Evolutionary conservation across 1,140 invertebrate genomes (phyloP).

Genomic region (Musca vetustissima): DNA sequence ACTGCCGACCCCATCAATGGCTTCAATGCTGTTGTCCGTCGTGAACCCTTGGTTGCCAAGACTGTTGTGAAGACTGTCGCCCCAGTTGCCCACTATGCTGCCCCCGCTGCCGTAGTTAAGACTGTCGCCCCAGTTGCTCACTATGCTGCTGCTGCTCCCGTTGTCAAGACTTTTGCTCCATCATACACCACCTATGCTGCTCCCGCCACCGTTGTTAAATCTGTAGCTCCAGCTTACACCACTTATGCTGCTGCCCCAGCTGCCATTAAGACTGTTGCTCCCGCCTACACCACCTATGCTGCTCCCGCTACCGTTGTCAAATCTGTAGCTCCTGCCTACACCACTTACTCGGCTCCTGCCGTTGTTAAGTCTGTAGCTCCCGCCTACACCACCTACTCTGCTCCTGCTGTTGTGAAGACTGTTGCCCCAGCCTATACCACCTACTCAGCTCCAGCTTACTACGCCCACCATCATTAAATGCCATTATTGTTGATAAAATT

Average conservation of each 20-base stretch:
- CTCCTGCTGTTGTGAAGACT: neutral
- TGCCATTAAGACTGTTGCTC: conserved; percentile 40
- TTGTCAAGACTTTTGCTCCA: neutral
- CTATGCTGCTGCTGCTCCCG: conserved; percentile 49
- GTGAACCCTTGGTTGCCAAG: conserved; percentile 45
- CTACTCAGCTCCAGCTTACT: conserved; percentile 36
- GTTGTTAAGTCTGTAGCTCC: neutral
- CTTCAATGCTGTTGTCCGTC: conserved; percentile 56
- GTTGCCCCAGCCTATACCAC: conserved; percentile 50
- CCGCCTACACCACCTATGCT: conserved; percentile 40
- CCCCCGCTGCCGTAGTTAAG: conserved; percentile 35
- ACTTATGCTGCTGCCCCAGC: conserved; percentile 55
- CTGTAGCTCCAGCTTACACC: conserved; percentile 51
- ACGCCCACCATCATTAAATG: conserved; percentile 36
- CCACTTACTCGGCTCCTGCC: neutral
- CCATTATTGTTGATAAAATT: neutral
- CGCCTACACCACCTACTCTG: conserved; percentile 45
- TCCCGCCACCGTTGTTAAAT: neutral
- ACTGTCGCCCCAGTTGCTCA: conserved; percentile 28
- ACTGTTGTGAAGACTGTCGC: too few relatives aligned
- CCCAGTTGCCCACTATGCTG: conserved; percentile 32
- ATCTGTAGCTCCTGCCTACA: conserved; percentile 10
- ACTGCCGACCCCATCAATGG: conserved; percentile 53
- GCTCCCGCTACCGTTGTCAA: conserved; percentile 43
- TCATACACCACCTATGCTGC: conserved; percentile 7